Conservation (phyloP, 1,140 invertebrate genomes). For the Papilio polytes region DNA sequence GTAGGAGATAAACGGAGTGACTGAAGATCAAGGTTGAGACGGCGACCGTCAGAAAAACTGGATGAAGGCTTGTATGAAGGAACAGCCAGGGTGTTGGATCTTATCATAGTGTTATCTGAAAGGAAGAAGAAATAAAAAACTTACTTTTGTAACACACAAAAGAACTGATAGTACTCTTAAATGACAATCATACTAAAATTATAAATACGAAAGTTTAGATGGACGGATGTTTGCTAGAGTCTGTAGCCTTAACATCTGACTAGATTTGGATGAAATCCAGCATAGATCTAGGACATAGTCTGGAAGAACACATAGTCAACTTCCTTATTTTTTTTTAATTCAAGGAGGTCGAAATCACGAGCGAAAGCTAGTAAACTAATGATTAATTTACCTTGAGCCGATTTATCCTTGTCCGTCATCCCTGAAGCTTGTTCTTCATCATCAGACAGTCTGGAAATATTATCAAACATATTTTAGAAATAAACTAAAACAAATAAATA, state of each 20-base stretch:
- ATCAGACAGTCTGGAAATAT: slow-evolving; percentile 74
- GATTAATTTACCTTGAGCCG: slow-evolving; percentile 64
- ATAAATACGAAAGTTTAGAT: too few relatives aligned
- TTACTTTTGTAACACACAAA: not conserved
- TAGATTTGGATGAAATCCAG: too few relatives aligned
- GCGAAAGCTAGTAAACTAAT: not conserved
- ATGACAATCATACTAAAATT: too few relatives aligned
- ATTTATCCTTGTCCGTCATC: slow-evolving; percentile 80
- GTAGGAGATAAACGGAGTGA: slow-evolving; percentile 73
- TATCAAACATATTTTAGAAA: too few relatives aligned
- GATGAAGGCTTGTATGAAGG: slow-evolving; percentile 77
- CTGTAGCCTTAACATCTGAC: too few relatives aligned
- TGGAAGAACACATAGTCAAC: too few relatives aligned
- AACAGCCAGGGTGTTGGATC: slow-evolving; percentile 85
- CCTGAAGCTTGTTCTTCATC: slow-evolving; percentile 80
- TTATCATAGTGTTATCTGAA: slow-evolving; percentile 81
- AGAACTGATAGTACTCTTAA: not conserved
- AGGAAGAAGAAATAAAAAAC: not conserved
- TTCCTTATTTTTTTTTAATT: too few relatives aligned
- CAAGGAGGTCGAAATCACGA: too few relatives aligned
- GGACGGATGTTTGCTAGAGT: too few relatives aligned
- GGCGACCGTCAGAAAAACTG: slow-evolving; percentile 67
- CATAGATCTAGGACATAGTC: too few relatives aligned
- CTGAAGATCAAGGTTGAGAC: slow-evolving; percentile 71
- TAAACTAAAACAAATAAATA: not conserved